A percentile compares a stretch with the other conserved stretches of the same genome.
Conservation (phyloP, 2,797 vertebrate genomes). For the Pantherophis alleghaniensis region DNA sequence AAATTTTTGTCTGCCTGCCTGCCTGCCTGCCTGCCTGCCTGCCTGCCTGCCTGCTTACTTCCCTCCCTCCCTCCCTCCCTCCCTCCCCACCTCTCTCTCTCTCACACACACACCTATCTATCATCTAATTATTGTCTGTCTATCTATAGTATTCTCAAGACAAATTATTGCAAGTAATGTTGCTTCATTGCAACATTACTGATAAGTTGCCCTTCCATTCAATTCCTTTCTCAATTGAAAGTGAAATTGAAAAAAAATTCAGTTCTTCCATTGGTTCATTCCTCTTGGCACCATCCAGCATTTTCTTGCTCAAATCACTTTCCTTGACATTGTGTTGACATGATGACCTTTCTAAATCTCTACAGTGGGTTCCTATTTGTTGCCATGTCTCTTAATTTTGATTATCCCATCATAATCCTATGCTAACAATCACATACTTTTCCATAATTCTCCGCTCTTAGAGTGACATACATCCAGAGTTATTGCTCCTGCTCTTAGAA, state of each 20-base stretch:
- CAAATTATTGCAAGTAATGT: neutral
- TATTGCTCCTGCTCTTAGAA: neutral
- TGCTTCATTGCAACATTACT: neutral
- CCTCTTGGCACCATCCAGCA: neutral
- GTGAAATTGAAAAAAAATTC: neutral
- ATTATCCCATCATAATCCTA: neutral
- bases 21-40: neutral
- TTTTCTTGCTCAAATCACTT: neutral
- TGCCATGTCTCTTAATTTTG: neutral
- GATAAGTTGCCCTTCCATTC: neutral
- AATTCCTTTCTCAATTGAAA: neutral
- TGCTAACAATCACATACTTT: neutral
- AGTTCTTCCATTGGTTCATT: too few relatives aligned
- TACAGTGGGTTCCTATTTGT: too few relatives aligned
- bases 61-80: too few relatives aligned
- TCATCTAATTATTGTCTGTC: too few relatives aligned
- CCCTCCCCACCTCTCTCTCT: too few relatives aligned
- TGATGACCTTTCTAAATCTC: neutral
- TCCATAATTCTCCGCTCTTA: neutral
- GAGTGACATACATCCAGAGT: neutral
- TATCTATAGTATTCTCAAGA: neutral
- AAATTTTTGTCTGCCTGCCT: neutral
- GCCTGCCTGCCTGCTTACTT: too few relatives aligned
- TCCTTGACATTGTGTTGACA: neutral
- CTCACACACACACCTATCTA: too few relatives aligned